Base-by-base conservation (phyloP, 2,797 vertebrate species). In the Microchirus variegatus region DNA sequence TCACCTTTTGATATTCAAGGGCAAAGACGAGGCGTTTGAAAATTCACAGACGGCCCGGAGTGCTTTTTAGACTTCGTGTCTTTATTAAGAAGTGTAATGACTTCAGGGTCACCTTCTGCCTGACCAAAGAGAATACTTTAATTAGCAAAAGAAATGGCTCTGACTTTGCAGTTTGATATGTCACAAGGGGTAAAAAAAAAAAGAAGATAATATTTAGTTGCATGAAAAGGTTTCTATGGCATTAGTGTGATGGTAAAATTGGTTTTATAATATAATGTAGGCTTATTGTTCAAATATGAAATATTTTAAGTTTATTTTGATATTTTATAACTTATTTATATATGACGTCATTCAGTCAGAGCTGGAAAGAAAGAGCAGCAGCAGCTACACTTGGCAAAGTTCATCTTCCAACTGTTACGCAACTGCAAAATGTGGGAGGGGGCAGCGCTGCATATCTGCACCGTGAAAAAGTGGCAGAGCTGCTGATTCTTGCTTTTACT, bases 361-460 rank as follows among this genome's bases (percentile, higher is more conserved):
- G 31, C 8, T 8, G 1, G 44, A 18, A 13, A 38, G 10, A 5
- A 14, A 15, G 37, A n/a, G 44, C 59, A 63, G n/a, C 26, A 53
- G 42, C 1, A 0, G 41, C 10, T 18, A 0, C 5, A 2, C 13
- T 15, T 35, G 10, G 2, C 53, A 76, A 56, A 73, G 70, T 73
- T 67, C 48, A 65, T 19, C 38, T 53, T 37, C 16, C 38, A 44
- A 4, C 10, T 44, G 53, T 78, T 77, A 26, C 0, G 1, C 0
- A 80, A 76, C 36, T 62, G 4, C 19, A 4, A 4, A 0, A 4
- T 31, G 37, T 50, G 60, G 37, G 51, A 57, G 40, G 48, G 8
- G 48, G 37, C 14, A 16, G 10, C 3, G 5, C 5, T 50, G 8
- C n/a, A n/a, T 1, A 16, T 10, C 15, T 17, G 3, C 18, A 14